phyloP scores from a whole-genome alignment of 2,113 vertebrate genomes.

The Cyanoderma ruficeps region DNA sequence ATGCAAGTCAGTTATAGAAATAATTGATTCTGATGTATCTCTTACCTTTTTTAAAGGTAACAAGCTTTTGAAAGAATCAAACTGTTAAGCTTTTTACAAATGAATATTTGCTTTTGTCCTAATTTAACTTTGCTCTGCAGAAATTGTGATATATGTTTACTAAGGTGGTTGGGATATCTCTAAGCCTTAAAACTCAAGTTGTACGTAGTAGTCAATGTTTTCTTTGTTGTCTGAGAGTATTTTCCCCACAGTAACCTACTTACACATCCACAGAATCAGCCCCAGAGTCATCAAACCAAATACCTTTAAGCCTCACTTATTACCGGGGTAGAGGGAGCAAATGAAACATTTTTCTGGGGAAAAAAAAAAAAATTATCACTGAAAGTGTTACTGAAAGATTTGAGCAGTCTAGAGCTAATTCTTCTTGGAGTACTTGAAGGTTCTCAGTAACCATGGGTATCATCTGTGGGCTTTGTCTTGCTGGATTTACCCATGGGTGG shows the following conservation, averaged over 20 bases:
- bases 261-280: neutral
- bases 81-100: neutral
- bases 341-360: neutral
- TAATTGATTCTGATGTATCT: neutral
- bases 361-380: neutral
- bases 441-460: neutral
- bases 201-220: neutral
- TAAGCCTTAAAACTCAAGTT: neutral
- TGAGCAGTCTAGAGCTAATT: neutral
- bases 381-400: neutral
- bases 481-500: neutral
- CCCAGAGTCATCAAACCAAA: neutral
- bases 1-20: neutral
- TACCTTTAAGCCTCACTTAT: neutral
- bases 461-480: neutral
- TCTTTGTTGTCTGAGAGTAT: neutral
- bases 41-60: neutral
- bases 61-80: neutral
- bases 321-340: neutral
- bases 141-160: neutral
- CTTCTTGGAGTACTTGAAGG: neutral
- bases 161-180: neutral
- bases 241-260: neutral
- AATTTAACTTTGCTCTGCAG: neutral
- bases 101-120: neutral